Evolutionary conservation across 1,140 invertebrate genomes (phyloP).

Genomic region (Episyrphus balteatus): DNA sequence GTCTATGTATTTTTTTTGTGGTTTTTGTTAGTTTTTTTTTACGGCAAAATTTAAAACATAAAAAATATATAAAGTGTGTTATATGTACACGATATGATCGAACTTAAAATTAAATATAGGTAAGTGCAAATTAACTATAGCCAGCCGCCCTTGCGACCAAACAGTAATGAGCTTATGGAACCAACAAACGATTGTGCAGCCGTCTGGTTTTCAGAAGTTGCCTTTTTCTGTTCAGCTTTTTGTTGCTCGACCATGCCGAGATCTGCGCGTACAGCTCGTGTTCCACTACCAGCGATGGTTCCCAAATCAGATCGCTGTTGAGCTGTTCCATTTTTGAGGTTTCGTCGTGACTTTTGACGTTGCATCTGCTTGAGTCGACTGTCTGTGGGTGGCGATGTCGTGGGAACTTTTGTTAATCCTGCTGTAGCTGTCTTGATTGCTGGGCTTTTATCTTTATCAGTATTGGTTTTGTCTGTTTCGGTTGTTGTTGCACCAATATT

Average conservation of each 20-base stretch:
- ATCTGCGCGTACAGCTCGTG: constrained; percentile 42
- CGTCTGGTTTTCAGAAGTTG: constrained; percentile 37
- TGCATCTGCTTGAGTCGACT: constrained; percentile 30
- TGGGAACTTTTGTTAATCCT: constrained; percentile 42
- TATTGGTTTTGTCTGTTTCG: constrained; percentile 7
- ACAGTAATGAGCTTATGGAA: constrained; percentile 66
- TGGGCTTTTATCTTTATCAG: constrained; percentile 4
- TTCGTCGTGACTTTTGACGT: constrained; percentile 26
- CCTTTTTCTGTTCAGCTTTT: constrained; percentile 18
- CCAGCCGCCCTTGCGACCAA: constrained; percentile 70
- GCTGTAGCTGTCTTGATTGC: constrained; percentile 36
- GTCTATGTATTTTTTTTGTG: too few relatives aligned
- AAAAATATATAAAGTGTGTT: too few relatives aligned
- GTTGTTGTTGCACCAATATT: constrained; percentile 7
- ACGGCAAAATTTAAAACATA: too few relatives aligned
- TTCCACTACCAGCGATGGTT: constrained; percentile 35
- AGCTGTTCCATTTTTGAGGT: constrained; percentile 37
- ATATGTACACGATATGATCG: too few relatives aligned
- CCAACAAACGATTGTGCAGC: constrained; percentile 49
- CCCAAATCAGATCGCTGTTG: constrained; percentile 36
- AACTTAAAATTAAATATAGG: neutral
- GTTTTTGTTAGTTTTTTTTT: too few relatives aligned
- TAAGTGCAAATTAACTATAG: constrained; percentile 40
- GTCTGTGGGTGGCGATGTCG: constrained; percentile 33
- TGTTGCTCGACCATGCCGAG: constrained; percentile 40